phyloP scores from a whole-genome alignment of 2,113 vertebrate species.

The Colistium nudipinnis region DNA sequence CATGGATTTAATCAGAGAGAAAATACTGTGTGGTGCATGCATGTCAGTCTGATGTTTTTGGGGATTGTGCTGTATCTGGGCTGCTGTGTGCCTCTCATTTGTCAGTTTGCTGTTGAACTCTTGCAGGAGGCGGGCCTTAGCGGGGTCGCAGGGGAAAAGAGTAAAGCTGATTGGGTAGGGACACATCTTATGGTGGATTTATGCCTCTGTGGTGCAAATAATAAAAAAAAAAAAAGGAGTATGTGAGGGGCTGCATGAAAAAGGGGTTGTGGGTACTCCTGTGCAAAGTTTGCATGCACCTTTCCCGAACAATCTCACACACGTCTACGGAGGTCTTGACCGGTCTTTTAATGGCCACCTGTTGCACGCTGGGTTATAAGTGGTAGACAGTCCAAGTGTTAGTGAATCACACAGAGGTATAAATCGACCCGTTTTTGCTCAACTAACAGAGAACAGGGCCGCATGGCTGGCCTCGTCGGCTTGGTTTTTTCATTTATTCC shows the following conservation, averaged over 20 bases:
- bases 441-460: conserved; percentile 73
- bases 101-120: conserved; percentile 82
- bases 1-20: conserved; percentile 17
- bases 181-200: conserved; percentile 79
- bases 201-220: conserved; percentile 78
- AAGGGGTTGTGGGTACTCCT: conserved; percentile 69
- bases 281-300: conserved; percentile 69
- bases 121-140: conserved; percentile 83
- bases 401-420: conserved; percentile 70
- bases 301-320: conserved; percentile 31
- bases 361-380: conserved; percentile 37
- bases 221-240: conserved; percentile 21
- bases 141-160: conserved; percentile 80
- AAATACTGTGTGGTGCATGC: conserved; percentile 60
- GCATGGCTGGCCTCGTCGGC: conserved; percentile 70
- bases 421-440: conserved; percentile 61
- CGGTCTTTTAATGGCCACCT: conserved; percentile 17
- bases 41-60: conserved; percentile 53
- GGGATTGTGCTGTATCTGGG: conserved; percentile 67
- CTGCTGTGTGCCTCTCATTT: conserved; percentile 78
- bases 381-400: not conserved
- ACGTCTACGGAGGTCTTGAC: conserved; percentile 11
- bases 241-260: conserved; percentile 68
- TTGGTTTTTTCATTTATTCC: conserved; percentile 14
- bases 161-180: conserved; percentile 84